phyloP scores from a whole-genome alignment of 2,113 vertebrate species.

The Urocynchramus pylzowi region DNA sequence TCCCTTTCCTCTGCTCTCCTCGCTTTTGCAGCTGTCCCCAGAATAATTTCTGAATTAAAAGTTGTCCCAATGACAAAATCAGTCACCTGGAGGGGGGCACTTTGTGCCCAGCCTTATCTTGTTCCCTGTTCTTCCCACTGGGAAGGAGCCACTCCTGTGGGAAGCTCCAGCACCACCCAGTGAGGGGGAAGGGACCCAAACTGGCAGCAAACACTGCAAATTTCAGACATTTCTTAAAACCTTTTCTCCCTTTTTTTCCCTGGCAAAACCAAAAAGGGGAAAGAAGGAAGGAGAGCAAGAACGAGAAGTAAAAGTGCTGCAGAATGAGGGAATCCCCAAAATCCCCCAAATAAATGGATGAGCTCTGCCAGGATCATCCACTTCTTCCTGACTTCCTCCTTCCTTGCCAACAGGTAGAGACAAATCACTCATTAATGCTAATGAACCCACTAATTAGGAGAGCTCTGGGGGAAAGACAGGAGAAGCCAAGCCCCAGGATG shows the following conservation, averaged over 20 bases:
- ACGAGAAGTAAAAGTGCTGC: background rate
- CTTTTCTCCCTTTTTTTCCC: fast-evolving
- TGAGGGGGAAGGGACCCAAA: fast-evolving
- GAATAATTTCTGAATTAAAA: background rate
- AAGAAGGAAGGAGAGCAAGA: background rate
- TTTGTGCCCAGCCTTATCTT: background rate
- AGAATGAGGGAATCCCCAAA: background rate
- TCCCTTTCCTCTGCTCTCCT: background rate
- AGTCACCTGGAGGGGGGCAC: fast-evolving
- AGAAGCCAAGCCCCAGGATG: background rate
- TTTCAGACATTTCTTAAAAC: background rate
- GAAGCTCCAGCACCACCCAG: background rate
- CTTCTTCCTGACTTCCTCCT: background rate
- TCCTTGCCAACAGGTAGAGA: background rate
- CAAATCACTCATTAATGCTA: background rate
- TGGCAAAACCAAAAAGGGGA: background rate
- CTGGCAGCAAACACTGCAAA: background rate
- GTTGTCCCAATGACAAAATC: background rate
- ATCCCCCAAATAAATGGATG: background rate
- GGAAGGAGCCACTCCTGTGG: background rate
- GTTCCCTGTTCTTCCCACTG: fast-evolving
- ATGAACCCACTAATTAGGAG: background rate
- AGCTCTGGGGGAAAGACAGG: background rate
- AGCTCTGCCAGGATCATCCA: background rate
- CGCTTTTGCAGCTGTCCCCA: background rate